phyloP scores from a whole-genome alignment of 1,140 invertebrate genomes.

The Archivesica marissinica region DNA sequence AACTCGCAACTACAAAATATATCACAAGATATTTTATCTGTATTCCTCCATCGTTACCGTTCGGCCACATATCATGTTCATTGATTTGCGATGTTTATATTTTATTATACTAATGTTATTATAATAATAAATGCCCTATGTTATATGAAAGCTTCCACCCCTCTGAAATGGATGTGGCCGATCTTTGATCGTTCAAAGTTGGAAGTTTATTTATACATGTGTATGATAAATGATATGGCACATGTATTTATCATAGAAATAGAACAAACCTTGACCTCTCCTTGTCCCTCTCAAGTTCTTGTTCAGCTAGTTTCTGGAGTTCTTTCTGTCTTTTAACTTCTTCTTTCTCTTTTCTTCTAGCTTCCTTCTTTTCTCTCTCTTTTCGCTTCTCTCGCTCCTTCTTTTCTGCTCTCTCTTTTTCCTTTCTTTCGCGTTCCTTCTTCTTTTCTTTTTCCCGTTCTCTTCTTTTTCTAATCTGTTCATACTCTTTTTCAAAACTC shows the following conservation, averaged over 20 bases:
- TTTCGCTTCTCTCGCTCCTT: constrained; percentile 50
- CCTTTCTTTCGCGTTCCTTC: constrained; percentile 78
- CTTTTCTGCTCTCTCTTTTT: constrained; percentile 81
- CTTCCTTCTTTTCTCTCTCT: constrained; percentile 42
- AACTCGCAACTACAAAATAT: too few relatives aligned
- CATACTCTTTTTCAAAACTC: constrained; percentile 62
- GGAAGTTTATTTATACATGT: too few relatives aligned
- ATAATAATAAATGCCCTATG: too few relatives aligned
- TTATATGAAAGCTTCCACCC: neutral
- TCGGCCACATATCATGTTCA: neutral
- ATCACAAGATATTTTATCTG: too few relatives aligned
- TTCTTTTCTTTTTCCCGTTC: constrained; percentile 62
- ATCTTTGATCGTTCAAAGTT: too few relatives aligned
- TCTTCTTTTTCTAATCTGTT: constrained; percentile 45
- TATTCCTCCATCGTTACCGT: too few relatives aligned
- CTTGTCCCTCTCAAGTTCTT: constrained; percentile 67
- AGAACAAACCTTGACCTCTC: constrained; percentile 35
- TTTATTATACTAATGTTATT: neutral
- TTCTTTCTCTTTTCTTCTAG: constrained; percentile 45
- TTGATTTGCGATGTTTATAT: neutral
- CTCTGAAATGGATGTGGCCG: neutral
- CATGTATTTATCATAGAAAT: neutral
- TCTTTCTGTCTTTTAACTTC: constrained; percentile 54
- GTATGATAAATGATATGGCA: too few relatives aligned
- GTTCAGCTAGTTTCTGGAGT: constrained; percentile 66